Percentiles rank a stretch among this genome's conserved stretches.
Conservation (phyloP, 1,140 invertebrate species). For the Lethocerus indicus region DNA sequence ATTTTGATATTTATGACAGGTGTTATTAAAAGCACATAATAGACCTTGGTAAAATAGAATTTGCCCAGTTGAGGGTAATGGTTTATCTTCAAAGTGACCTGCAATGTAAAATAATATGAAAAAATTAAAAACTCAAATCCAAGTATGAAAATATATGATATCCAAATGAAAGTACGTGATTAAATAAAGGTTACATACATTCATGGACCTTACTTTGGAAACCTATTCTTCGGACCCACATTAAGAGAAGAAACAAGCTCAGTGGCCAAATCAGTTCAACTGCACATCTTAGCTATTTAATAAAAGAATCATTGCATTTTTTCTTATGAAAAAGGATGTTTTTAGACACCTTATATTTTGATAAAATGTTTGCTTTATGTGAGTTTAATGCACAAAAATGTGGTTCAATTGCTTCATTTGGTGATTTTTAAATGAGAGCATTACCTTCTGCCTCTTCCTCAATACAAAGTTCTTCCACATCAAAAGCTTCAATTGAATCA, state of each 20-base stretch:
- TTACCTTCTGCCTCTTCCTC: constrained; percentile 31
- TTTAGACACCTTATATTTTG: no score
- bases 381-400: no score
- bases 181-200: constrained; percentile 26
- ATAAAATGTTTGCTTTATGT: no score
- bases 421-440: constrained; percentile 3
- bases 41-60: constrained; percentile 33
- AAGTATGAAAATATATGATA: neutral
- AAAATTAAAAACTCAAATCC: neutral
- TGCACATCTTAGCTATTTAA: constrained; percentile 27
- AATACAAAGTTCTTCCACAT: constrained; percentile 37
- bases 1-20: constrained; percentile 25
- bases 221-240: constrained; percentile 32
- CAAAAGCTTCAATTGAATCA: constrained; percentile 26
- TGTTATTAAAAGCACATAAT: constrained; percentile 38
- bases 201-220: constrained; percentile 25
- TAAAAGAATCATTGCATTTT: neutral
- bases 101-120: constrained; percentile 9
- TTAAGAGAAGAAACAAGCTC: constrained; percentile 36
- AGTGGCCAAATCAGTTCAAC: constrained; percentile 37
- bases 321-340: neutral
- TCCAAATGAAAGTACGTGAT: neutral
- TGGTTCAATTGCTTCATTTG: no score
- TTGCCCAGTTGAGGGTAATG: constrained; percentile 38
- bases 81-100: constrained; percentile 41